Evolutionary conservation across 2,888 invertebrate species (phyloP), one percentile per base, ranked within the genome.

Genomic region (Tanytarsus gracilentus): DNA sequence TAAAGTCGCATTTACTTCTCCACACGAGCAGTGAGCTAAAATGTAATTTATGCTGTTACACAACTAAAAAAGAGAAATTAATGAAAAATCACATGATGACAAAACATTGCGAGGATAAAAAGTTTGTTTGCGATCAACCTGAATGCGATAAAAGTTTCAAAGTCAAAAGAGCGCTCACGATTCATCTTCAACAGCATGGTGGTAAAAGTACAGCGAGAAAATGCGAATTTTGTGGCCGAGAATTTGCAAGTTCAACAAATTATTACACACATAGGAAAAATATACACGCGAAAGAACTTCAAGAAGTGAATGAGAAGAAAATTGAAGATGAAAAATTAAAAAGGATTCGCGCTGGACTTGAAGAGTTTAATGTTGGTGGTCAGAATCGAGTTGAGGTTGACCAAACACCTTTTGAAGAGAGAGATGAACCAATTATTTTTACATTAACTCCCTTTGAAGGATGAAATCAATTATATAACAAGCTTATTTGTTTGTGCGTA

Each of bases 191-290:
- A 30, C 61, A 63, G 50, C 61, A 33, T 14, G 44, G 25, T 9
- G 48, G 25, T 3, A 58, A 59, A 51, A 30, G 27, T 1, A 62
- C 49, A 33, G 27, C n/a, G 3, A 39, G 26, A 55, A 60, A 59
- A 53, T 64, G 64, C 33, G 55, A 59, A 51, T 64, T 64, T 27
- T 64, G 64, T 61, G 58, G 58, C 23, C 33, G 62, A 25, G 40
- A 36, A 11, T 64, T 64, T 56, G 61, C 61, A 23, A 62, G 52
- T 27, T 63, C 63, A 14, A 62, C 64, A 9, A 64, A 64, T 59
- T 64, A 61, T 40, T 64, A 64, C 33, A 62, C 64, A 11, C 63
- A 64, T 61, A 50, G 64, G 27, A 64, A 64, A 25, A 63, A 62
- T 52, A 18, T 60, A 2, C 64, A 64, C 61, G 61, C 64, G 1